Evolutionary conservation across 2,888 invertebrate species (phyloP).

Genomic region (Caenorhabditis sulstoni): DNA sequence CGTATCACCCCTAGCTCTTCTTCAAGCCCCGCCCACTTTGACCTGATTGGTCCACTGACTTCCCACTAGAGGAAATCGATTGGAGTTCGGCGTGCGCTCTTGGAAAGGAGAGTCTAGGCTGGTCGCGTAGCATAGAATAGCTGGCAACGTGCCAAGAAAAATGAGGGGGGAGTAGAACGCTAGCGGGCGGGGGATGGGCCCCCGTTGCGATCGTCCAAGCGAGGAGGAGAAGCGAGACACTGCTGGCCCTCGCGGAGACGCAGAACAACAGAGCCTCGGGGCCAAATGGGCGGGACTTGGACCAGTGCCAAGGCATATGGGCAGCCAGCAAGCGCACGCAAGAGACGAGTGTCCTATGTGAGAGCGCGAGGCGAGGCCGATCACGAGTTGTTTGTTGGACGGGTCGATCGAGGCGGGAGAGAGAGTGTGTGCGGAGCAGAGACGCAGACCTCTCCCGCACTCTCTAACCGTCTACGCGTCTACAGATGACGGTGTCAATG

Average conservation of each 20-base stretch:
- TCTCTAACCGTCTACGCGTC: slow-evolving; percentile 39
- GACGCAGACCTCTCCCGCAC: neutral
- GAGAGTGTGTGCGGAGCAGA: slow-evolving; percentile 7
- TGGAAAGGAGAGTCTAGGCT: slow-evolving; percentile 19
- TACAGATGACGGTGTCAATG: slow-evolving; percentile 13
- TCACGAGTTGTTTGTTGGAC: slow-evolving; percentile 55
- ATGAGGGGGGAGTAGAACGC: slow-evolving; percentile 18
- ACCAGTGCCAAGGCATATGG: slow-evolving; percentile 55
- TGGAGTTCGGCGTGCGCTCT: slow-evolving; percentile 3
- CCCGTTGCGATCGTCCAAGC: slow-evolving; percentile 13
- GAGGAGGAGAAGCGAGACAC: neutral
- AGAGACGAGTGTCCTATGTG: slow-evolving; percentile 15
- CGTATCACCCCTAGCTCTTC: neutral
- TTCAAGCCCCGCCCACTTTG: slow-evolving; percentile 31
- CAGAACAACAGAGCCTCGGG: slow-evolving; percentile 8
- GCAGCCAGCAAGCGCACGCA: slow-evolving; percentile 8
- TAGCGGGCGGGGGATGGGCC: slow-evolving; percentile 11
- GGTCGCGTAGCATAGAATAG: slow-evolving; percentile 4
- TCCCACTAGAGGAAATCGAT: slow-evolving; percentile 17
- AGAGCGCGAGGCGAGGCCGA: slow-evolving; percentile 13
- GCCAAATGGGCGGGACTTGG: slow-evolving; percentile 43
- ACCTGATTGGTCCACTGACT: neutral
- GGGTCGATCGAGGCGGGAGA: slow-evolving; percentile 6
- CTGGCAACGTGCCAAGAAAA: slow-evolving; percentile 45
- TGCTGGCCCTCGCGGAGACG: neutral